These are phyloP conservation scores for Sarcoramphus papa DNA, from an alignment of 2,797 vertebrate species.

Conservation along the genomic window DNA sequence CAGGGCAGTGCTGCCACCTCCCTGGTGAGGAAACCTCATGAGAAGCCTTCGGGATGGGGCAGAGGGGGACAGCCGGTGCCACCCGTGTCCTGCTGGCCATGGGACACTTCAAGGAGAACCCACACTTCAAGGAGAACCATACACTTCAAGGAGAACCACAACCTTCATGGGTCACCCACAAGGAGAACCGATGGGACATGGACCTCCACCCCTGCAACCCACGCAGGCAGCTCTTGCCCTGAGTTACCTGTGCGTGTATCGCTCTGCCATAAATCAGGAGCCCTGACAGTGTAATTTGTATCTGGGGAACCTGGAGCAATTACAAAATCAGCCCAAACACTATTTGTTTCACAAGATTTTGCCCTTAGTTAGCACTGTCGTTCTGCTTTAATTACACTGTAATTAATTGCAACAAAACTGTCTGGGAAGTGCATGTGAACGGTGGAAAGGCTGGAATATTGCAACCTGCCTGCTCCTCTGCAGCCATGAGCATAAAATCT, in stretches of 20 bases:
- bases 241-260: background rate
- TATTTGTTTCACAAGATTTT: conserved; percentile 36
- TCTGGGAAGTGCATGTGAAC: conserved; percentile 31
- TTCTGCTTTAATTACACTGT: conserved; percentile 44
- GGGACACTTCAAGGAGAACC: background rate
- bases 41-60: background rate
- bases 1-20: background rate
- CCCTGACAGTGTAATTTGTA: conserved; percentile 15
- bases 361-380: conserved; percentile 40
- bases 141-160: background rate
- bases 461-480: background rate
- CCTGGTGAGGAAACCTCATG: background rate
- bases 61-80: background rate
- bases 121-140: background rate
- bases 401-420: conserved; percentile 65
- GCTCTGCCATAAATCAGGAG: background rate
- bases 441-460: background rate
- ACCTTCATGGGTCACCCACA: background rate
- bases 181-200: background rate
- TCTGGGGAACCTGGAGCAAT: conserved; percentile 9
- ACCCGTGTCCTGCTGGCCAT: background rate
- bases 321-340: conserved; percentile 39
- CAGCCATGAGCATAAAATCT: background rate
- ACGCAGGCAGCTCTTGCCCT: background rate
- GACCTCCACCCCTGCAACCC: background rate